phyloP scores from a whole-genome alignment of 2,113 vertebrate genomes.

The Marmota monax region DNA sequence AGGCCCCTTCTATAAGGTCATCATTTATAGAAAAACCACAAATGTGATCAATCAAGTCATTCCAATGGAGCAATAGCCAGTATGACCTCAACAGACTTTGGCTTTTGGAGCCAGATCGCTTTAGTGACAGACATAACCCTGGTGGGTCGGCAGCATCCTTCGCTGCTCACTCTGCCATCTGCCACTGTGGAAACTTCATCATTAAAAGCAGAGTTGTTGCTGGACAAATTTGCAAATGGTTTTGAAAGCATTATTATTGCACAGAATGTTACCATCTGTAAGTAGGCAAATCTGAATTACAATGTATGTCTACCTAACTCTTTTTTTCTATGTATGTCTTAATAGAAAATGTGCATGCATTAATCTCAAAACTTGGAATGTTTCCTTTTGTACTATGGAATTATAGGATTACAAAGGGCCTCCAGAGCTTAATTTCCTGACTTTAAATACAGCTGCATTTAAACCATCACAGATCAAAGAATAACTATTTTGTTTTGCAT shows the following conservation, averaged over 20 bases:
- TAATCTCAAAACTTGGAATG: constrained; percentile 1
- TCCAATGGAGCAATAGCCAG: constrained; percentile 73
- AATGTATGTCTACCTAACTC: constrained; percentile 73
- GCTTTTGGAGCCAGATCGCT: constrained; percentile 69
- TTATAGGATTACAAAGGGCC: constrained; percentile 26
- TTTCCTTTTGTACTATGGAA: not conserved
- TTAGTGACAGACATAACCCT: constrained; percentile 79
- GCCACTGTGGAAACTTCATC: constrained; percentile 74
- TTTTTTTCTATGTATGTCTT: constrained; percentile 70
- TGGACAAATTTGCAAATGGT: constrained; percentile 82
- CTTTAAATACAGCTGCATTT: constrained; percentile 48
- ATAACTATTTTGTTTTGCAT: constrained; percentile 21
- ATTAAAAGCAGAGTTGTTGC: constrained; percentile 76
- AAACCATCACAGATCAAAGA: constrained; percentile 9
- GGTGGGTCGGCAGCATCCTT: constrained; percentile 74
- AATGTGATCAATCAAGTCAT: constrained; percentile 80
- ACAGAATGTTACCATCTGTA: constrained; percentile 82
- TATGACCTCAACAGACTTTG: constrained; percentile 68
- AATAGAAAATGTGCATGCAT: constrained; percentile 71
- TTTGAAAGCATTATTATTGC: constrained; percentile 80
- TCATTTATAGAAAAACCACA: constrained; percentile 69
- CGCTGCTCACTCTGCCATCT: constrained; percentile 81
- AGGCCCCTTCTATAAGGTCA: constrained; percentile 57
- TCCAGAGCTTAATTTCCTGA: constrained; percentile 35
- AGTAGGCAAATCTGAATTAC: constrained; percentile 75